Base-by-base conservation (phyloP, 2,797 vertebrate species). In the Huso huso region DNA sequence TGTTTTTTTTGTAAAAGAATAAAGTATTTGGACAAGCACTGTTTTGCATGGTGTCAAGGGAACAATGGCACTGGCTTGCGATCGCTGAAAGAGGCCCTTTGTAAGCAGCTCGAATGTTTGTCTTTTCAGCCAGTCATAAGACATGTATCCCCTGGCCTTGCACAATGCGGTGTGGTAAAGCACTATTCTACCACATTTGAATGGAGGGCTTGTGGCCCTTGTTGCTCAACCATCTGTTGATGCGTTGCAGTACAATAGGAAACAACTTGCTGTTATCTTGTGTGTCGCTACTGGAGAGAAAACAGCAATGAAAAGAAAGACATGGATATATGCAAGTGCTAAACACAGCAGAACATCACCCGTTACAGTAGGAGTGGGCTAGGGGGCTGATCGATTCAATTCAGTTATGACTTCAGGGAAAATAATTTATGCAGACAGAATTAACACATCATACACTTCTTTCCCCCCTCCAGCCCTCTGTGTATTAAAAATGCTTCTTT, bases 111-210 rank as follows among this genome's bases (percentile, higher is more conserved):
- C 51, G 69, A 68, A 72, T 67, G 57, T n/a, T 13, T 11, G 51
- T 67, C 74, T 63, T 72, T 73, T 72, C 65, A 68, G 53, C 66
- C 52, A 71, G 68, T 71, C 71, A 61, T 61, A 48, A 58, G 48
- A 64, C 66, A 69, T 74, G 71, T 68, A 48, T 11, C n/a, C 64
- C 60, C 68, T 11, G 61, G 61, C 61, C 68, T n/a, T 48, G 48
- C n/a, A 57, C 62, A 67, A 63, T 58, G 65, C 15, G 10, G 48
- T 55, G 60, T 51, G 55, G 12, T 58, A 58, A 11, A 72, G 63
- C 67, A 48, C 51, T 62, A 55, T 62, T 55, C 51, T 64, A 15
- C 79, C 78, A 82, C 79, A 84, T 77, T 79, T 66, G 72, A 83
- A 75, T 74, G 78, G 79, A 81, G 55, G 55, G 55, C 11, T n/a